Evolutionary conservation across 2,797 vertebrate species (phyloP), one percentile per base, ranked within the genome.

Genomic region (Apogon talboti): DNA sequence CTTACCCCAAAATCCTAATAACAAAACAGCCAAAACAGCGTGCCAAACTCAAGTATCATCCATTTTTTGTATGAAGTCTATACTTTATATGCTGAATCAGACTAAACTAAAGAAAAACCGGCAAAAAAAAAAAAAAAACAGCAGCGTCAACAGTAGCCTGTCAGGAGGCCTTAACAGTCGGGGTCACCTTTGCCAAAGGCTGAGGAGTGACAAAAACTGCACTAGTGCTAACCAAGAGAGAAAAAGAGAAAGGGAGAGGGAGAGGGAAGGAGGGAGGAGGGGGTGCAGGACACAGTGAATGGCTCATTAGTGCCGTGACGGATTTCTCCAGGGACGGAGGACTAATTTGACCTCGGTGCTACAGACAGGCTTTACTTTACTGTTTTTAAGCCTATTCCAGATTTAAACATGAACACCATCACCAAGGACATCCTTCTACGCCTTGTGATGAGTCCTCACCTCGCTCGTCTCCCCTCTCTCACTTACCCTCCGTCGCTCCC

Each of bases 231-330:
- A 38, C n/a, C 0, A 13, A 46, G 30, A 33, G 3, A 33, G 30
- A 33, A 33, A 6, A 33, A 33, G 30, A 7, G 30, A 33, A 9
- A 33, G 58, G 9, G 52, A 38, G 18, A 14, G 2, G 1, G 21
- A 50, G 11, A 42, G 30, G 33, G 57, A 54, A 21, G 16, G 6
- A 38, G 15, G 18, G n/a, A n/a, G n/a, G 35, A 35, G 9, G 45
- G 52, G 50, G 43, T 45, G 33, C 52, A 37, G 15, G 49, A 56
- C 46, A 55, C 16, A 35, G 40, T n/a, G 7, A 16, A 63, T 30
- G 38, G 12, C 64, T 81, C 57, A 76, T 78, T 79, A 79, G 55
- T 7, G 28, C 63, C 13, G 40, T 35, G 12, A 51, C 43, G 16
- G 8, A 58, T 44, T 64, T 59, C 66, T 66, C 11, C 21, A 7